Conservation (phyloP, 1,140 invertebrate species). For the Thrips palmi region DNA sequence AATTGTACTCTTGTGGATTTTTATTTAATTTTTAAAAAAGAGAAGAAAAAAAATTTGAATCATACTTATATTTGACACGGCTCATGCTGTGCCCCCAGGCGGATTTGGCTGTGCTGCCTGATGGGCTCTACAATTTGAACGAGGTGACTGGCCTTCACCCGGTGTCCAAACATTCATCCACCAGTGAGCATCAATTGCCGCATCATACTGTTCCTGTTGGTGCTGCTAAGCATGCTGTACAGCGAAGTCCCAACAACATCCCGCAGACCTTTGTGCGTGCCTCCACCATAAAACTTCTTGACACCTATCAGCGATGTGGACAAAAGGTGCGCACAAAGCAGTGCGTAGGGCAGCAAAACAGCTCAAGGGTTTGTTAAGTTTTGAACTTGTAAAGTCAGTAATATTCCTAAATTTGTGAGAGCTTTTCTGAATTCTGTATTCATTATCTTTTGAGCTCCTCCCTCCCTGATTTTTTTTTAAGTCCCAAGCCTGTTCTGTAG, state of each 20-base stretch:
- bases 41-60: too few species aligned
- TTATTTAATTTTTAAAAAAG: too few species aligned
- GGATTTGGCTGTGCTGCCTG: constrained; percentile 1
- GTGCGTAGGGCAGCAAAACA: too few species aligned
- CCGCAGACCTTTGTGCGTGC: constrained; percentile 42
- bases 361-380: too few species aligned
- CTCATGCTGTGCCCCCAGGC: constrained; percentile 6
- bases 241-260: constrained; percentile 30
- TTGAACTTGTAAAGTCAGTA: neutral
- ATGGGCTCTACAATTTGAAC: constrained; percentile 11
- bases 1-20: too few species aligned
- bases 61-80: constrained; percentile 7
- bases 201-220: constrained; percentile 24
- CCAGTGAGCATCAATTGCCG: constrained; percentile 18
- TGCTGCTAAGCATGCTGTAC: constrained; percentile 26
- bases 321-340: constrained; percentile 33
- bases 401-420: constrained; percentile 2
- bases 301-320: constrained; percentile 47
- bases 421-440: neutral
- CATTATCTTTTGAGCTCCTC: neutral
- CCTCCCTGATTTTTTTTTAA: neutral
- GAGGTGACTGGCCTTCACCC: constrained; percentile 13
- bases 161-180: constrained; percentile 11
- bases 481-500: too few species aligned
- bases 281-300: constrained; percentile 52